A percentile compares a stretch with the other conserved stretches of the same genome.
These are phyloP conservation scores for Pavo muticus DNA, from an alignment of 2,113 vertebrate species.

Conservation along the genomic window DNA sequence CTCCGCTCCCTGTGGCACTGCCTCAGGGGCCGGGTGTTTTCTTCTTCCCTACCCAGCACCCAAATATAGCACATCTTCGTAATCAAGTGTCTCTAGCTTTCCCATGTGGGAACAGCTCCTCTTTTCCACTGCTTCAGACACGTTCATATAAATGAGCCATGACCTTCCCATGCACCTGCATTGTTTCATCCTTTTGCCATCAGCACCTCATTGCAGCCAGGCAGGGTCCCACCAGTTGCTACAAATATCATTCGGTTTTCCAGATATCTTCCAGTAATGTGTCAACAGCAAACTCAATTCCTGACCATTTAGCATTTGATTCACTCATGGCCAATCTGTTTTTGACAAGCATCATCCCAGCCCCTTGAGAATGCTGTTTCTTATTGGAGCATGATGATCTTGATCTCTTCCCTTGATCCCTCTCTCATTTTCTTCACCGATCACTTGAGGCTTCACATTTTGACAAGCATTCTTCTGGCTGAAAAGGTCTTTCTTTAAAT, in stretches of 20 bases:
- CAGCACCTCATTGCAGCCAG: neutral
- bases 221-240: neutral
- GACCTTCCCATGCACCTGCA: neutral
- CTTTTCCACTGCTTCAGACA: neutral
- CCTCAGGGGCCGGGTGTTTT: neutral
- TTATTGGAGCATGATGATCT: neutral
- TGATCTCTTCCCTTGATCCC: neutral
- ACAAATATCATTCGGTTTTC: neutral
- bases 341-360: neutral
- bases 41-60: neutral
- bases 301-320: neutral
- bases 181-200: neutral
- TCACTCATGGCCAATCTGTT: neutral
- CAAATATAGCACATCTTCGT: neutral
- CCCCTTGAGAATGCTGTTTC: neutral
- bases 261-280: neutral
- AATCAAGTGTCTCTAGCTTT: neutral
- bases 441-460: neutral
- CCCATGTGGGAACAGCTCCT: neutral
- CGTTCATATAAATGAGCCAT: neutral
- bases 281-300: neutral
- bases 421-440: neutral
- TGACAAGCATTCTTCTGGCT: conserved; percentile 12
- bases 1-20: neutral
- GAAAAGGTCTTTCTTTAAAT: neutral